A percentile compares a stretch with the other conserved stretches of the same genome.
These are phyloP conservation scores for Apaloderma vittatum DNA, from an alignment of 2,113 vertebrate species.

Conservation along the genomic window DNA sequence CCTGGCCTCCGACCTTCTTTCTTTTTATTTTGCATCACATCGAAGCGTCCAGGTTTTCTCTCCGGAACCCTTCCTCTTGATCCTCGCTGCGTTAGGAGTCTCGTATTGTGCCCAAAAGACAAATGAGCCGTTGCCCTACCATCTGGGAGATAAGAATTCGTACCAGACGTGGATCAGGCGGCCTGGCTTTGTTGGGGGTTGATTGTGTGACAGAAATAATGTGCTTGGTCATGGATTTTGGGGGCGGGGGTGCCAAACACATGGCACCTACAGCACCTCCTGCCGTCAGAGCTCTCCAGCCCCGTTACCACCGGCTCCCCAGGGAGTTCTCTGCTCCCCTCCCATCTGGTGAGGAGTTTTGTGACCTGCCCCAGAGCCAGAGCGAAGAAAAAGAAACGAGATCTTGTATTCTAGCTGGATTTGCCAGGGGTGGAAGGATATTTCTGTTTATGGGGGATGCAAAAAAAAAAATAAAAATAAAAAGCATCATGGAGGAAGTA, in stretches of 20 bases:
- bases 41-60: not conserved
- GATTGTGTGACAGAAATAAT: not conserved
- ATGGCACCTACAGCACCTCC: not conserved
- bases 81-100: not conserved
- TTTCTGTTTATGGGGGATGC: not conserved
- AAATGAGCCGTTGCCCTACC: not conserved
- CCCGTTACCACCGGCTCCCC: not conserved
- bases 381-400: not conserved
- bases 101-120: not conserved
- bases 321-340: not conserved
- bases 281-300: not conserved
- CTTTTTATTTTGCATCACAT: not conserved
- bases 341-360: not conserved
- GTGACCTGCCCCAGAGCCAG: not conserved
- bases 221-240: conserved; percentile 9
- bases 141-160: conserved; percentile 13
- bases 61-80: not conserved
- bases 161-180: not conserved
- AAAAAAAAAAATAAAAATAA: not conserved
- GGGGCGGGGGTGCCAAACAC: not conserved
- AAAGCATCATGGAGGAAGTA: not conserved
- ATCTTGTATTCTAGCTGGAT: not conserved
- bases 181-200: not conserved
- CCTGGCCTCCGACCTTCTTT: not conserved
- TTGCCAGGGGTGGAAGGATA: not conserved